Percentiles rank a stretch among this genome's conserved stretches.
phyloP scores from a whole-genome alignment of 2,113 vertebrate genomes.

The pig (Sus scrofa) region DNA sequence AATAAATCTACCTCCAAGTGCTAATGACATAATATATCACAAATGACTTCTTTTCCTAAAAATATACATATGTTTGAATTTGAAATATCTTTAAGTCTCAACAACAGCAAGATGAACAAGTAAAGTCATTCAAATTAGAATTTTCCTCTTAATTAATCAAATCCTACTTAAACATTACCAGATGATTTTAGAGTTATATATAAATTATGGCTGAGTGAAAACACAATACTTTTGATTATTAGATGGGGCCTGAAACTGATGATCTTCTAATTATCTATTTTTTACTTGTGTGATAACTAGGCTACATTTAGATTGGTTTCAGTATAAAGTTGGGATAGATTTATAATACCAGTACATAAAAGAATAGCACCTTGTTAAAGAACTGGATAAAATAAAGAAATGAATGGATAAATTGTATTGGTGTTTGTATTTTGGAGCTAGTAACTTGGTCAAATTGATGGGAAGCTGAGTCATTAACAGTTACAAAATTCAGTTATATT shows the following conservation, averaged over 20 bases:
- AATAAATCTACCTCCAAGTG: background rate
- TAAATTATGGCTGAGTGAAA: background rate
- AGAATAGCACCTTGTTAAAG: background rate
- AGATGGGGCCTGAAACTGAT: background rate
- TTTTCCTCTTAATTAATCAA: background rate
- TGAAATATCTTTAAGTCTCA: constrained; percentile 1
- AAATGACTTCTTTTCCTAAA: background rate
- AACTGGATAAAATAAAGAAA: background rate
- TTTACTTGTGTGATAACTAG: background rate
- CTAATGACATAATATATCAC: background rate
- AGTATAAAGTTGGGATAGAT: background rate
- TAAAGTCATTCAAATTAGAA: background rate
- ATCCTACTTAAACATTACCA: background rate
- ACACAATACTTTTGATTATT: background rate
- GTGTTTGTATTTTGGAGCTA: background rate
- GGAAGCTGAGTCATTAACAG: background rate
- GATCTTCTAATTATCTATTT: background rate
- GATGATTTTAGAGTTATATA: background rate
- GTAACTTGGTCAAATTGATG: background rate
- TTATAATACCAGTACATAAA: background rate
- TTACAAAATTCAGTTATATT: background rate
- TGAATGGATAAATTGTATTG: background rate
- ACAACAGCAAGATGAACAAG: background rate
- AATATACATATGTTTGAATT: background rate
- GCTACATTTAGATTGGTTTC: background rate